A percentile compares a stretch with the other conserved stretches of the same genome.
phyloP scores from a whole-genome alignment of 1,140 invertebrate genomes.

The Delia radicum region DNA sequence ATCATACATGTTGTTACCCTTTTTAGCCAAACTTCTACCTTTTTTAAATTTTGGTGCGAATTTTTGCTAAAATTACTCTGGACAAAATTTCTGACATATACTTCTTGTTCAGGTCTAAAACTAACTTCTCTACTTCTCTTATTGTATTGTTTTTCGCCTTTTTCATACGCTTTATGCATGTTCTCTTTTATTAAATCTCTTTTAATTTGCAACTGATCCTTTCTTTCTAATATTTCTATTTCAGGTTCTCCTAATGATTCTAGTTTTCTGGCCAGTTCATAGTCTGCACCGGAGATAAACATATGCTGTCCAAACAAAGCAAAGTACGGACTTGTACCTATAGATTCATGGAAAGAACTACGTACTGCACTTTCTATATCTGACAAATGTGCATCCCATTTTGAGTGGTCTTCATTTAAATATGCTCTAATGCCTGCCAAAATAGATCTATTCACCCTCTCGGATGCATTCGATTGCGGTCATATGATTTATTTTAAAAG shows the following conservation, averaged over 20 bases:
- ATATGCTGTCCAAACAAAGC: no score
- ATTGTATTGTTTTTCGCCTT: not conserved
- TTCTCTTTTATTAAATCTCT: not conserved
- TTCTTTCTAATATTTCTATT: no score
- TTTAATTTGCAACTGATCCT: not conserved
- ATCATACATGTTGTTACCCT: not conserved
- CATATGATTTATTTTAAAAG: not conserved
- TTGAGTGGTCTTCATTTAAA: not conserved
- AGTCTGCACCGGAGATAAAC: no score
- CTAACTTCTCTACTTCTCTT: not conserved
- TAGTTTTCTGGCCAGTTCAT: no score
- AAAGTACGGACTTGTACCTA: no score
- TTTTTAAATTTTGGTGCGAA: not conserved
- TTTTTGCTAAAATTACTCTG: not conserved
- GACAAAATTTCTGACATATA: not conserved
- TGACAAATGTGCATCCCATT: no score
- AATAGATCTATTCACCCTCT: conserved; percentile 13
- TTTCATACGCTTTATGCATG: not conserved
- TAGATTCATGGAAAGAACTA: no score
- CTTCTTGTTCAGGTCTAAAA: not conserved
- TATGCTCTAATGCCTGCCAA: not conserved
- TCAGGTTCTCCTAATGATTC: no score
- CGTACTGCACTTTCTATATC: no score
- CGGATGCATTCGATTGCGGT: conserved; percentile 8
- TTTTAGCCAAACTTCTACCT: not conserved